Conservation (phyloP, 2,888 invertebrate species). For the Timema podura region DNA sequence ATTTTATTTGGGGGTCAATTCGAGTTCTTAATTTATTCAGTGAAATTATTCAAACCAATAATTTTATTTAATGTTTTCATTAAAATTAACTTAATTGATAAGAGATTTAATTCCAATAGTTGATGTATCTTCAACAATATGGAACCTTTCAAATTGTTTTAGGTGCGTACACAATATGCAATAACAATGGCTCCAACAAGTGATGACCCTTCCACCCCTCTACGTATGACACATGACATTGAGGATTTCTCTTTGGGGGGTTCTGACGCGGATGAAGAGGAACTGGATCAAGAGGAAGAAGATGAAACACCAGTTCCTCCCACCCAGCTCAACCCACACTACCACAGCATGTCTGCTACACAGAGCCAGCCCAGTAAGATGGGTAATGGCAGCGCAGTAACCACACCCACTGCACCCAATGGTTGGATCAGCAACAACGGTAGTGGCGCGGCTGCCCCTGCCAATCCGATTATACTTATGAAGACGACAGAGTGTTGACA, state of each 20-base stretch:
- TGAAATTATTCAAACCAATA: too few relatives aligned
- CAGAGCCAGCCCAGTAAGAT: slow-evolving; percentile 34
- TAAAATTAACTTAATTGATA: too few relatives aligned
- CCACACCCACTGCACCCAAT: slow-evolving; percentile 33
- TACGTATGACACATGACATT: slow-evolving; percentile 35
- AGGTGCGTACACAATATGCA: too few relatives aligned
- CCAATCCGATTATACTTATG: slow-evolving; percentile 25
- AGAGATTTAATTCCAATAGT: too few relatives aligned
- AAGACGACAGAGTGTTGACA: slow-evolving; percentile 38
- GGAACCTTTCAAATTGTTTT: too few relatives aligned
- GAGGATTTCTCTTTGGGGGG: slow-evolving; percentile 38
- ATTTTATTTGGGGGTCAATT: too few relatives aligned
- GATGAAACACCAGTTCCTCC: slow-evolving; percentile 20
- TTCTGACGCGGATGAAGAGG: slow-evolving; percentile 34
- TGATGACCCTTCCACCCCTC: slow-evolving; percentile 37
- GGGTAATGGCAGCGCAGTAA: slow-evolving; percentile 37
- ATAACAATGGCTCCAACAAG: slow-evolving; percentile 20
- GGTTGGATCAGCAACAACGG: slow-evolving; percentile 31
- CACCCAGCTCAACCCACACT: slow-evolving; percentile 17
- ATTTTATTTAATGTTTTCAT: too few relatives aligned
- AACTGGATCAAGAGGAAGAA: slow-evolving; percentile 33
- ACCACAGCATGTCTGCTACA: slow-evolving; percentile 19
- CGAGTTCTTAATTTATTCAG: too few relatives aligned
- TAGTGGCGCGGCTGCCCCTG: slow-evolving; percentile 12
- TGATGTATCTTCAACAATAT: too few relatives aligned